Percentiles rank a stretch among this genome's conserved stretches.
These are phyloP conservation scores for Bellardia pandia DNA, from an alignment of 2,888 invertebrate species.

Conservation along the genomic window DNA sequence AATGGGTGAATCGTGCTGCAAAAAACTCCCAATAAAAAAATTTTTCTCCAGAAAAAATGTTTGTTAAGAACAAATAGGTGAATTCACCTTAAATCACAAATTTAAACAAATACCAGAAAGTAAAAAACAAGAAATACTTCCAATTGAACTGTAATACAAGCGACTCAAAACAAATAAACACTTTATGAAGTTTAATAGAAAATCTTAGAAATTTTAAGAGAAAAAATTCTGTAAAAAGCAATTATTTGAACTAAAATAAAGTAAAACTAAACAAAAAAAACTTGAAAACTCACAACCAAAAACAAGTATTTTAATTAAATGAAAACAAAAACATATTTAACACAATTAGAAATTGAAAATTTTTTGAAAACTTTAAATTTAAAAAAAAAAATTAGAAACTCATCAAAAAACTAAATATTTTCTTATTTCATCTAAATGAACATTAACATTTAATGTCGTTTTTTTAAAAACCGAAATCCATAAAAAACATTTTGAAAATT, in stretches of 20 bases:
- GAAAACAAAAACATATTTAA: constrained; percentile 10
- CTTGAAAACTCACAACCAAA: neutral
- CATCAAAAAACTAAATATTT: constrained; percentile 10
- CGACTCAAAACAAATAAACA: constrained; percentile 56
- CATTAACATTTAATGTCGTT: constrained; percentile 69
- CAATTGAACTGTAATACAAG: constrained; percentile 67
- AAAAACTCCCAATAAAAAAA: no score
- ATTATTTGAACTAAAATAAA: constrained; percentile 39
- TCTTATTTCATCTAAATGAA: constrained; percentile 41
- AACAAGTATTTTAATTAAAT: constrained; percentile 32
- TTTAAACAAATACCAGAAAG: constrained; percentile 36
- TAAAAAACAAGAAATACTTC: constrained; percentile 56
- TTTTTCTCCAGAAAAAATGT: no score
- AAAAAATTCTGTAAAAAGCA: constrained; percentile 54
- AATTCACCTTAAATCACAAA: neutral
- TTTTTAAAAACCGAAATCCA: constrained; percentile 25
- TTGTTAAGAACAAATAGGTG: no score
- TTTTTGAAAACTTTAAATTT: constrained; percentile 12
- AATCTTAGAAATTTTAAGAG: constrained; percentile 39
- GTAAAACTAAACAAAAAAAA: neutral
- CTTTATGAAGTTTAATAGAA: constrained; percentile 30
- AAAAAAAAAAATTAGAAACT: constrained; percentile 19
- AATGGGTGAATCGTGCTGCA: no score
- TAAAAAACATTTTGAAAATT: constrained; percentile 63
- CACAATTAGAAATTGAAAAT: constrained; percentile 22